Percentiles rank a stretch among this genome's conserved stretches.
These are phyloP conservation scores for Lithophane semibrunnea DNA, from an alignment of 2,888 invertebrate genomes.

Conservation along the genomic window DNA sequence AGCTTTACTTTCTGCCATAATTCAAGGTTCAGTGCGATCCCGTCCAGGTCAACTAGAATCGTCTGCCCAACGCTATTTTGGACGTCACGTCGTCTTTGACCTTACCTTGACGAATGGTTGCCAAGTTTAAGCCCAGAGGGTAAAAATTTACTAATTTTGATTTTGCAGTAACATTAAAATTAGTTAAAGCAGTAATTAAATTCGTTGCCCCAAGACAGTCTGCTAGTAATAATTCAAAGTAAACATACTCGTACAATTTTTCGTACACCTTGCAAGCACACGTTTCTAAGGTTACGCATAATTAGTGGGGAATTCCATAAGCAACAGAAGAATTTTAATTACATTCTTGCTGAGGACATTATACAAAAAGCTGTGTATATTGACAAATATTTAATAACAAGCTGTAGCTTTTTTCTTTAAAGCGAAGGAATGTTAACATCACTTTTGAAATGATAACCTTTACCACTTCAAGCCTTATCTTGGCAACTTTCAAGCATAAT, in stretches of 20 bases:
- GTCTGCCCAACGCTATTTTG: neutral
- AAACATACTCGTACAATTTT: conserved; percentile 5
- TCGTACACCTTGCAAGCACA: conserved; percentile 15
- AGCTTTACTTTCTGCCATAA: neutral
- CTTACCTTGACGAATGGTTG: neutral
- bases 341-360: conserved; percentile 20
- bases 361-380: conserved; percentile 24
- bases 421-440: neutral
- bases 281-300: conserved; percentile 29
- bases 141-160: too few relatives aligned
- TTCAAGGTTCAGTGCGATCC: neutral
- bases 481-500: neutral
- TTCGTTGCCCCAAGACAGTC: neutral
- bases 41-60: neutral
- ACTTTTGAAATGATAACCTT: neutral
- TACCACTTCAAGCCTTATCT: neutral
- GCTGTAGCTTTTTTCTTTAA: neutral
- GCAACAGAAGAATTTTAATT: conserved; percentile 38
- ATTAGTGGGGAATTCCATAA: conserved; percentile 38
- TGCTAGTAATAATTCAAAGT: neutral
- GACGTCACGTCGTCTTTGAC: neutral
- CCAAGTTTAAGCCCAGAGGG: neutral
- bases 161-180: neutral
- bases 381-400: neutral
- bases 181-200: too few relatives aligned